A percentile compares a stretch with the other conserved stretches of the same genome.
Evolutionary conservation across 2,888 invertebrate species (phyloP).

Genomic region (Brenthis ino): DNA sequence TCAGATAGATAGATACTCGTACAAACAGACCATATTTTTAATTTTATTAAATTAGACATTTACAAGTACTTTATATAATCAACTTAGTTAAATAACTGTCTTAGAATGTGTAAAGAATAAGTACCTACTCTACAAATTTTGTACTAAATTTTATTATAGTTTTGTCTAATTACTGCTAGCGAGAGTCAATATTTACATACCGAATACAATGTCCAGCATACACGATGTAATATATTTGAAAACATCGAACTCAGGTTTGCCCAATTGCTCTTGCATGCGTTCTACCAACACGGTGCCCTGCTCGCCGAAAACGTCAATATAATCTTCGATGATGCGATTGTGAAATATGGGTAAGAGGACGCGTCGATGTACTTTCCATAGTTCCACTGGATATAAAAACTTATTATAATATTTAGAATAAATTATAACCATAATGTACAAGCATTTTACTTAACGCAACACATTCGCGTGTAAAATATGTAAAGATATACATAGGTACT

Average conservation of each 20-base stretch:
- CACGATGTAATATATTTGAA: conserved; percentile 80
- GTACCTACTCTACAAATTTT: too few species aligned
- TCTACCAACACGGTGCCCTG: conserved; percentile 77
- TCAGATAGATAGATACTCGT: too few species aligned
- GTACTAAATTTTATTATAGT: too few species aligned
- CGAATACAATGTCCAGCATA: conserved; percentile 84
- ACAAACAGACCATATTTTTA: too few species aligned
- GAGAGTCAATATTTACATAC: conserved; percentile 55
- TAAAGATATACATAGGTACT: neutral
- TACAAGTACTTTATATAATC: neutral
- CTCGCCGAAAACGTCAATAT: conserved; percentile 83
- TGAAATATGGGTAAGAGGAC: conserved; percentile 85
- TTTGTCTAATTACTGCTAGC: neutral
- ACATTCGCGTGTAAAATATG: too few species aligned
- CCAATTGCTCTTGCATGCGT: conserved; percentile 61
- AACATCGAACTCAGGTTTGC: conserved; percentile 70
- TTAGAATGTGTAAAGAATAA: too few species aligned
- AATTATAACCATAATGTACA: too few species aligned
- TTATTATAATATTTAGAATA: neutral
- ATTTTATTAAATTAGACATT: neutral
- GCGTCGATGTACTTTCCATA: conserved; percentile 83
- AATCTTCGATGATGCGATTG: conserved; percentile 83
- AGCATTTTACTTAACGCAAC: too few species aligned
- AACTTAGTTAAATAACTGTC: too few species aligned
- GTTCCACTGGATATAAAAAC: conserved; percentile 62